Conservation (phyloP, 2,888 invertebrate genomes). For the Drosophila imparisetae region DNA sequence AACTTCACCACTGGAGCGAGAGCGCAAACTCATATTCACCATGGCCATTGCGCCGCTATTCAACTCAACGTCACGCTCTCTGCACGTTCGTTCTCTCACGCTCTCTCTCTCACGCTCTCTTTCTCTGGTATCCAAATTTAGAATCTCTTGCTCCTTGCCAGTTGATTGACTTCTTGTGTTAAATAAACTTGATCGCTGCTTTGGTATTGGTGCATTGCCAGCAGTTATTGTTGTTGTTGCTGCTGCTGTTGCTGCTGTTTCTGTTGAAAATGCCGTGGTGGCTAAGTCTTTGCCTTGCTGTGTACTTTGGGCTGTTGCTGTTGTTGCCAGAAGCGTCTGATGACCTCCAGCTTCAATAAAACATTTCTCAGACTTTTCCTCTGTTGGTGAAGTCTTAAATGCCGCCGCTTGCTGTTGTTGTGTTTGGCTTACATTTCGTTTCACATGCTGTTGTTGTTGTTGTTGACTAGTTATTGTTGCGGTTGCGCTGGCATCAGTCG, state of each 20-base stretch:
- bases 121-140: constrained; percentile 67
- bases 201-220: constrained; percentile 73
- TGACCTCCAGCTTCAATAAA: constrained; percentile 82
- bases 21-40: constrained; percentile 37
- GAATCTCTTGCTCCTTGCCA: constrained; percentile 71
- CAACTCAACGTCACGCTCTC: constrained; percentile 56
- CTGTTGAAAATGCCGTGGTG: constrained; percentile 67
- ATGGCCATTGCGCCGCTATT: constrained; percentile 35
- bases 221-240: constrained; percentile 40
- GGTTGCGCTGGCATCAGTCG: constrained; percentile 52
- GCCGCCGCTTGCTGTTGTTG: constrained; percentile 39
- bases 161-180: constrained; percentile 73
- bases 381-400: constrained; percentile 59
- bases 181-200: constrained; percentile 79
- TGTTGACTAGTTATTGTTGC: constrained; percentile 65
- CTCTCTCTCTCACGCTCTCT: constrained; percentile 42
- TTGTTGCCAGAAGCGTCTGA: constrained; percentile 68
- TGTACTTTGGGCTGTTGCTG: constrained; percentile 56
- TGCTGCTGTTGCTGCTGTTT: constrained; percentile 58
- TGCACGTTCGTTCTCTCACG: constrained; percentile 34
- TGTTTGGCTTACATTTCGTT: constrained; percentile 69
- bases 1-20: constrained; percentile 67
- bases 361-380: constrained; percentile 82
- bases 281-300: constrained; percentile 58
- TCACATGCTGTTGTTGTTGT: constrained; percentile 44